Base-by-base conservation (phyloP, 1,140 invertebrate genomes). In the Lepidurus couesii region DNA sequence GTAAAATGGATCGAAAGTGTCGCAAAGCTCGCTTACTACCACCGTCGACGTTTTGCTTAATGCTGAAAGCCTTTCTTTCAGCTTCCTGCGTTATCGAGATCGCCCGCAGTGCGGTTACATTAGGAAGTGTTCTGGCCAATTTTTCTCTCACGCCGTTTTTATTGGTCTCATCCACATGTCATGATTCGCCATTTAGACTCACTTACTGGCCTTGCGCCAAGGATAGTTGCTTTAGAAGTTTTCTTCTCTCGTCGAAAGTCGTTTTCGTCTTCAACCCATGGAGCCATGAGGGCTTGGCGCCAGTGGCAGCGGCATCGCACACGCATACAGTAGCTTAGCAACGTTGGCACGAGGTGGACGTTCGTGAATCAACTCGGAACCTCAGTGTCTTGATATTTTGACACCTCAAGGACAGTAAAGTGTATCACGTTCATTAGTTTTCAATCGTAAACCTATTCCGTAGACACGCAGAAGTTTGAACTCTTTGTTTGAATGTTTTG, bases 121-220 rank as follows among this genome's bases (percentile, higher is more conserved):
- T 65, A 65, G 16, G 53, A 65, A 3, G 16, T 21, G 6, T 9
- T 65, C 8, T 65, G 8, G 16, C 6, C 21, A 7, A 16, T 65
- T 65, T 65, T 65, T 21, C 53, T 13, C 53, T 65, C 21, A 21
- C 21, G 53, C 7, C 21, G 21, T 65, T n/a, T 65, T 7, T 65
- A 65, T 65, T 65, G 21, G 53, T 16, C 13, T 65, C 53, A 13
- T 65, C 53, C 13, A 7, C 16, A 65, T 65, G 16, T 65, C 53
- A 65, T 65, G 21, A 65, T 13, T 65, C 21, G 21, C 53, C 53
- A 65, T 7, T 65, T 7, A 65, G 21, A 65, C 16, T 65, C 53
- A 65, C 53, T 65, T 65, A 9, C 53, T 65, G 53, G 53, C 53
- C 16, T 65, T 65, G 53, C 53, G 53, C 53, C 53, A 65, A 8